Evolutionary conservation across 2,797 vertebrate genomes (phyloP).

Genomic region (Pelobates cultripes): DNA sequence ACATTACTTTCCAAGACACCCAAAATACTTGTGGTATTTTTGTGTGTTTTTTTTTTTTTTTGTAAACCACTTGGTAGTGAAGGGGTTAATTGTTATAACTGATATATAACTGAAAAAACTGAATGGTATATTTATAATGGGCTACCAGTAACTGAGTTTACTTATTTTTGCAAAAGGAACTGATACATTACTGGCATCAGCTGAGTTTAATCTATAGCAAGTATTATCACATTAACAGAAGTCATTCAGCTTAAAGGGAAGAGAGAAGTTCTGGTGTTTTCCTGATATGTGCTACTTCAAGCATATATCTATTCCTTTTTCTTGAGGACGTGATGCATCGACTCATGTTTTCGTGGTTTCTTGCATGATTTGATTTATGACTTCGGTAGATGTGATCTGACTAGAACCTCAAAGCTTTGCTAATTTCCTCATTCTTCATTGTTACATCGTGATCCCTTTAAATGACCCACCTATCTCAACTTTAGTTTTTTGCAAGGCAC

Average conservation of each 20-base stretch:
- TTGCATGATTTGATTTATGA: background rate
- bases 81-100: no score
- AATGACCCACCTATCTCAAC: background rate
- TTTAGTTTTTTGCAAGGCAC: slow-evolving; percentile 9
- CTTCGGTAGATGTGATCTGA: slow-evolving; percentile 23
- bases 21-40: no score
- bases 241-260: background rate
- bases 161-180: background rate
- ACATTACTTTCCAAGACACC: no score
- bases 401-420: slow-evolving; percentile 17
- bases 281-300: background rate
- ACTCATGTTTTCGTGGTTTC: slow-evolving; percentile 3
- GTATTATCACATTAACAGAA: background rate
- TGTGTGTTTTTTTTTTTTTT: no score
- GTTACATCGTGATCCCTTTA: slow-evolving; percentile 16
- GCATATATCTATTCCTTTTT: background rate
- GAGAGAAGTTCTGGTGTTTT: background rate
- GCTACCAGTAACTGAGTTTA: no score
- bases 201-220: no score
- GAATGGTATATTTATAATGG: no score
- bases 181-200: background rate
- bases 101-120: no score
- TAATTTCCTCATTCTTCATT: slow-evolving; percentile 45
- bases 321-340: background rate
- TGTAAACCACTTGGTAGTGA: no score